Base-by-base conservation (phyloP, 2,113 vertebrate species). In the Furnarius figulus region DNA sequence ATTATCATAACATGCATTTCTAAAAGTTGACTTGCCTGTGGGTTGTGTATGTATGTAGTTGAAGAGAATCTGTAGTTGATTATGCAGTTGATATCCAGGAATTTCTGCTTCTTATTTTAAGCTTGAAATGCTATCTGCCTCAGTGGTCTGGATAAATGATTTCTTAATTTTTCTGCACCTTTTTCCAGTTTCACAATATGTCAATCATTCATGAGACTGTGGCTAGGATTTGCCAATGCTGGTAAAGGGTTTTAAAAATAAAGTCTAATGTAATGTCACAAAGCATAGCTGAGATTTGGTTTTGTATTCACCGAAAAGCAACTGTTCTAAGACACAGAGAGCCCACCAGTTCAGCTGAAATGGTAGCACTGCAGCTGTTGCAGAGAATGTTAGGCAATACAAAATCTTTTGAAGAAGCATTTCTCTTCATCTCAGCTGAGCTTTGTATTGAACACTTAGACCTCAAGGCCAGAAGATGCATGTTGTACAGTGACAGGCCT, bases 71-170 rank as follows among this genome's bases (percentile, higher is more conserved):
- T 88, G 59, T 88, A 82, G n/a, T 4, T 67, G 40, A 61, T 76
- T 65, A 73, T 40, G 40, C 55, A 80, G 16, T 8, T 92, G 65
- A 74, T 35, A 74, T 90, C 33, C 76, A 86, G 30, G 65, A 89
- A 63, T 81, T 88, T 66, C 68, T 95, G 25, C 18, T 77, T 28
- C 47, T 82, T 79, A 56, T 66, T 94, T 94, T 62, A 88, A 93
- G 67, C 42, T 59, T 88, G 53, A 90, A 93, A 88, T 22, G 5
- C 24, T 94, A 33, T 87, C 31, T 87, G 28, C 49, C 62, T 92
- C 59, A 73, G 52, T 91, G 62, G 75, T 58, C 46, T 76, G 49
- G 53, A n/a, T 75, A 76, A 87, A 37, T 83, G 81, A 28, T 62
- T 47, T 71, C 87, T 50, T 5, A 46, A 24, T 33, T 93, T 68